A percentile compares a stretch with the other conserved stretches of the same genome.
phyloP scores from a whole-genome alignment of 2,113 vertebrate species.

The Clarias batrachus region DNA sequence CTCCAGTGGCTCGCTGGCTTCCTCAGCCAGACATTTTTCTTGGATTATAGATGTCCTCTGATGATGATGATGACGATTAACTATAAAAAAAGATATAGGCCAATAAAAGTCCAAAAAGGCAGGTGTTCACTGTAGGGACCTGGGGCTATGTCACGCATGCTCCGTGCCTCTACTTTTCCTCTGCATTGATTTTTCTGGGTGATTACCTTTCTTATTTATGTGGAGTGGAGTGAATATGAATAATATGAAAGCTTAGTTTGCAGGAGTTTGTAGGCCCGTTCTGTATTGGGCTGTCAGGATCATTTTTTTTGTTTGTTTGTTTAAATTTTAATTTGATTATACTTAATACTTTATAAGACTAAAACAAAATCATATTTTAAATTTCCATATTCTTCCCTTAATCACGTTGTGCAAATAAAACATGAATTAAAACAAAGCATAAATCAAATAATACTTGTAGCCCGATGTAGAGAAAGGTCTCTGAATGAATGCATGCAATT shows the following conservation, averaged over 20 bases:
- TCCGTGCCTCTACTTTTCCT: slow-evolving; percentile 77
- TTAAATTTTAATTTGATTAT: not conserved
- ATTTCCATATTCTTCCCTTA: not conserved
- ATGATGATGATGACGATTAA: slow-evolving; percentile 73
- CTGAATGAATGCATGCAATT: not conserved
- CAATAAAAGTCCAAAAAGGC: slow-evolving; percentile 82
- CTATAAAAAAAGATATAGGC: slow-evolving; percentile 83
- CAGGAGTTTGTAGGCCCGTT: not conserved
- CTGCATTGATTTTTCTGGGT: slow-evolving; percentile 87
- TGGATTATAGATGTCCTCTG: slow-evolving; percentile 83
- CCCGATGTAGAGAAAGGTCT: not conserved
- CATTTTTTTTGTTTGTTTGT: not conserved
- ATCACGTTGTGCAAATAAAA: not conserved
- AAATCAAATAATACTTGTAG: not conserved
- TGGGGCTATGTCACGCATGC: slow-evolving; percentile 82
- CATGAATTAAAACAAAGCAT: not conserved
- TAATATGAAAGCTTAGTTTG: not conserved
- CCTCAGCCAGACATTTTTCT: slow-evolving; percentile 69
- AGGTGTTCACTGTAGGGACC: slow-evolving; percentile 78
- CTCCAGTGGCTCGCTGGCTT: slow-evolving; percentile 69
- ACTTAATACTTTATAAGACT: not conserved
- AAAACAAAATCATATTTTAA: not conserved
- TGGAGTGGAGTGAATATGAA: slow-evolving; percentile 56
- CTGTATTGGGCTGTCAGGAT: not conserved
- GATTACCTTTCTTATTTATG: slow-evolving; percentile 90